Evolutionary conservation across 2,113 vertebrate species (phyloP).

Genomic region (Elephas maximus): DNA sequence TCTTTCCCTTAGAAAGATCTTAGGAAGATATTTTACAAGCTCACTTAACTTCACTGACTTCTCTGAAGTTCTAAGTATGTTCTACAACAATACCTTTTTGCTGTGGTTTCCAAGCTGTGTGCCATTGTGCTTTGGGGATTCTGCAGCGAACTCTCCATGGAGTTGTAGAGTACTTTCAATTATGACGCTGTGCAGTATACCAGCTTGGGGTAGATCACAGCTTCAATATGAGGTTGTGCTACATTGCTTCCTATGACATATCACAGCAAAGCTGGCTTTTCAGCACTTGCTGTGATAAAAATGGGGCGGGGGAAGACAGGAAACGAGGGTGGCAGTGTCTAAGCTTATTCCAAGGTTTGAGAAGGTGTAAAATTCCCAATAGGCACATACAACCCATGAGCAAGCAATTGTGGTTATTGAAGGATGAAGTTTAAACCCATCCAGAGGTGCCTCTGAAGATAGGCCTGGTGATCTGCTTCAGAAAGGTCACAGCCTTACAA

Average conservation of each 20-base stretch:
- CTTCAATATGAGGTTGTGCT: neutral
- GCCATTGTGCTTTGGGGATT: no score
- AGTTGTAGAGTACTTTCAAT: neutral
- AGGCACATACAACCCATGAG: neutral
- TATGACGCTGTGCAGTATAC: no score
- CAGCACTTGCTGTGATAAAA: neutral
- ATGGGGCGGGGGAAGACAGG: neutral
- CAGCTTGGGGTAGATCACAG: neutral
- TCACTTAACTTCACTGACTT: neutral
- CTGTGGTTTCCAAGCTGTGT: neutral
- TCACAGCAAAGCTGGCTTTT: neutral
- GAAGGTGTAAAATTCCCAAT: neutral
- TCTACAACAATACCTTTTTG: neutral
- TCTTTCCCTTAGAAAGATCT: neutral
- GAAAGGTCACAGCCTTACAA: no score
- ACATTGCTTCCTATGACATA: neutral
- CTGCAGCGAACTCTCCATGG: neutral
- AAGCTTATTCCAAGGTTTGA: neutral
- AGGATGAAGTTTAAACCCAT: neutral
- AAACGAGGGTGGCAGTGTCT: neutral
- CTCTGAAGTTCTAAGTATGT: neutral
- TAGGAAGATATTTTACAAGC: neutral
- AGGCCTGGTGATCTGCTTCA: no score
- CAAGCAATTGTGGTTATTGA: neutral
- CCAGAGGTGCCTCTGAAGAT: neutral